Base-by-base conservation (phyloP, 2,888 invertebrate genomes). In the Mythimna lalbum region DNA sequence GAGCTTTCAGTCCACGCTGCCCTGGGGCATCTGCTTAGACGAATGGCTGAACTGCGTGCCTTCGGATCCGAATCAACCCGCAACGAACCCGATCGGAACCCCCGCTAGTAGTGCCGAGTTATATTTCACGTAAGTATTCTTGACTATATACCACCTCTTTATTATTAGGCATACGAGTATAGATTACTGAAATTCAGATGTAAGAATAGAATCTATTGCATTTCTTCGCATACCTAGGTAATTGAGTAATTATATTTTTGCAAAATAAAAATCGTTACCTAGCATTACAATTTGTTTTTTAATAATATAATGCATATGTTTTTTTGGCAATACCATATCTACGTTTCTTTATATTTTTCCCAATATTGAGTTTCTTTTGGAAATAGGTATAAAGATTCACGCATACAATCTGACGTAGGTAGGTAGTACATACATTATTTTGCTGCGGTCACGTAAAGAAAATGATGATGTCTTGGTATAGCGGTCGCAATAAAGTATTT, bases 21-120 rank as follows among this genome's bases (percentile, higher is more conserved):
- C 98, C 0, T 98, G 98, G 98, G 95, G 97, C 0, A 88, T 95
- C 31, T 98, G 98, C 84, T 90, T 95, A 19, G 91, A 94, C 0
- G 95, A 95, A 60, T 97, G 97, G 97, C 69, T 56, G 0, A 88
- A 91, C 57, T 96, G 96, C 82, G 90, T 95, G 39, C 94, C 96
- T 0, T 94, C 96, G 1, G 90, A 90, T 31, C 85, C 89, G 2
- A 80, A 85, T 19, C 87, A 87, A 23, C 87, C 84, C 62, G 66
- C 2, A 19, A 56, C 69, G 12, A 47, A 0, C 0, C 53, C 75
- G 12, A n/a, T 12, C 17, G 75, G 75, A 31, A 17, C 0, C 2
- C 4, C 53, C 27, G 47, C 21, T 7, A 97, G 97, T 84, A 97
- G 97, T 69, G 97, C 97, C 0, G 97, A 97, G 84, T 84, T 97